Evolutionary conservation across 2,797 vertebrate species (phyloP).

Genomic region (Gobionotothen gibberifrons): DNA sequence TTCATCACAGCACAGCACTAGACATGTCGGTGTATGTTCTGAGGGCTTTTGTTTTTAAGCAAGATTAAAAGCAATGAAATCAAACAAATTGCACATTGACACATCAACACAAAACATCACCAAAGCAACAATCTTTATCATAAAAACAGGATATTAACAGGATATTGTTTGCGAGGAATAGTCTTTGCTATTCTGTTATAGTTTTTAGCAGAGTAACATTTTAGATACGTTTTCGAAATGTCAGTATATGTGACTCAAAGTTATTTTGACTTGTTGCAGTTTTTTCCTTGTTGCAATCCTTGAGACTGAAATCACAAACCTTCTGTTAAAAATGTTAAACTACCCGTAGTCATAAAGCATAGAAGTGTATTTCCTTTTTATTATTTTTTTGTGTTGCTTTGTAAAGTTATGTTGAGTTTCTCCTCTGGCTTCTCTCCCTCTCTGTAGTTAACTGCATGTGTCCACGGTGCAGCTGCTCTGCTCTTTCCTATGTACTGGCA

Average conservation of each 20-base stretch:
- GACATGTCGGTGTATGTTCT: constrained; percentile 20
- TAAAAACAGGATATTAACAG: constrained; percentile 9
- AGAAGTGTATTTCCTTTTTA: background rate
- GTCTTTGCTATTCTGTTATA: background rate
- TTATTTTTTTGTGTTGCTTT: background rate
- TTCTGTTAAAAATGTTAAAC: background rate
- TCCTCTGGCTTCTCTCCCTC: constrained; percentile 37
- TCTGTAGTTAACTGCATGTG: constrained; percentile 95
- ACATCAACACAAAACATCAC: constrained; percentile 25
- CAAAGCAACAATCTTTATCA: constrained; percentile 28
- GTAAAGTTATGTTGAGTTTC: constrained; percentile 40
- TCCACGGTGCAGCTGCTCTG: constrained; percentile 94
- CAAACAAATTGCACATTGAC: constrained; percentile 28
- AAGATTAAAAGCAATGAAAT: constrained; percentile 52
- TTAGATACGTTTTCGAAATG: constrained; percentile 6
- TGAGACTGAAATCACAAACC: constrained; percentile 6
- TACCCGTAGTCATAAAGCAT: background rate
- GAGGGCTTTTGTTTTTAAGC: constrained; percentile 34
- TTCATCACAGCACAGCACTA: constrained; percentile 33
- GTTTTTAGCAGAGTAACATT: background rate
- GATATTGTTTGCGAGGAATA: constrained; percentile 13
- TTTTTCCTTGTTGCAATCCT: background rate
- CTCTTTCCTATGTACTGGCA: constrained; percentile 99
- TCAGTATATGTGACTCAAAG: background rate
- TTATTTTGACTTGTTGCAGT: background rate